Conservation (phyloP, 2,888 invertebrate species). For the Volucella zonaria region DNA sequence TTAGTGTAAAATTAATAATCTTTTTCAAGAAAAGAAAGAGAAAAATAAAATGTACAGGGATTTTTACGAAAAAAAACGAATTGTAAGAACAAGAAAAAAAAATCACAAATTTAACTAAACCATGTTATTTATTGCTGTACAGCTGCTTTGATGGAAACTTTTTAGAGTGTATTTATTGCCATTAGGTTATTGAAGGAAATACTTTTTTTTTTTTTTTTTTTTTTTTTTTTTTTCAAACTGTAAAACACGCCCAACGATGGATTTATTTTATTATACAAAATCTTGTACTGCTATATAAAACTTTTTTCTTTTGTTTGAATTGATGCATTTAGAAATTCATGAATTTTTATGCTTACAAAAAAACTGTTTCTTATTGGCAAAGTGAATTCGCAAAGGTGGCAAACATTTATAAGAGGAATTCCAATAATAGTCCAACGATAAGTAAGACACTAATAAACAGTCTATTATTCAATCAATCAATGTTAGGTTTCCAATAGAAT, state of each 20-base stretch:
- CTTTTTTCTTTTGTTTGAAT: slow-evolving; percentile 10
- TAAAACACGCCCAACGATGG: slow-evolving; percentile 64
- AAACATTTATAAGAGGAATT: too few species aligned
- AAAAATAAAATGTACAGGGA: slow-evolving; percentile 60
- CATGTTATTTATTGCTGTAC: slow-evolving; percentile 2
- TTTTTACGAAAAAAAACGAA: slow-evolving; percentile 49
- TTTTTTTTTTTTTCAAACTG: slow-evolving; percentile 20
- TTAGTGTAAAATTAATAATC: slow-evolving; percentile 22
- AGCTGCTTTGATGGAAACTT: slow-evolving; percentile 15
- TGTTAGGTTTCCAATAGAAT: too few species aligned
- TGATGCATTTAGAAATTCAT: slow-evolving; percentile 55
- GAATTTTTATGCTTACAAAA: slow-evolving; percentile 1
- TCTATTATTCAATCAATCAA: too few species aligned
- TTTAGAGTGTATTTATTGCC: slow-evolving; percentile 25
- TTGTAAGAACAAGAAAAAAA: neutral
- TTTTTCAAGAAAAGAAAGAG: slow-evolving; percentile 24
- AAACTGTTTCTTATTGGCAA: slow-evolving; percentile 8
- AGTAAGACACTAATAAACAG: too few species aligned
- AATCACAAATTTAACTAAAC: neutral
- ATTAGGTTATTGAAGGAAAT: slow-evolving; percentile 35
- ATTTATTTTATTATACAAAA: slow-evolving; percentile 25
- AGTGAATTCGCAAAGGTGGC: neutral
- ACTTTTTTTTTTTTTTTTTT: neutral
- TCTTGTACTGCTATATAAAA: slow-evolving; percentile 46
- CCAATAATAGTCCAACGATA: too few species aligned